A percentile compares a stretch with the other conserved stretches of the same genome.
phyloP scores from a whole-genome alignment of 2,888 invertebrate genomes.

The Calliphora vomitoria region DNA sequence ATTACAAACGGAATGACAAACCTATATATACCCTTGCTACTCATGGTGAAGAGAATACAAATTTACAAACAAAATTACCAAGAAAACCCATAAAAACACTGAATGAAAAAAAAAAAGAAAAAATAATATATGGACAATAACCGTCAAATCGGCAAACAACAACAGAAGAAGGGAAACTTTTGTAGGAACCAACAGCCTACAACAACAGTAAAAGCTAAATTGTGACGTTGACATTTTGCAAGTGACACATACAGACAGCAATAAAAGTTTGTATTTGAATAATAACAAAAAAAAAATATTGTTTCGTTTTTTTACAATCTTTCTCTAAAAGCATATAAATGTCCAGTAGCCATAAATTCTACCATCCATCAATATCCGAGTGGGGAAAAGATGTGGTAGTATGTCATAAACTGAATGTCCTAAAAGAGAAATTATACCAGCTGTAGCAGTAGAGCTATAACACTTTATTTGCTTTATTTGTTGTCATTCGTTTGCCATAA shows the following conservation, averaged over 20 bases:
- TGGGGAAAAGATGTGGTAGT: neutral
- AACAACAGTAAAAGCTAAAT: slow-evolving; percentile 53
- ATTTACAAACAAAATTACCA: slow-evolving; percentile 16
- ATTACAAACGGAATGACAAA: too few species aligned
- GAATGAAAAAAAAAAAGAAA: slow-evolving; percentile 24
- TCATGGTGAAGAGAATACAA: neutral
- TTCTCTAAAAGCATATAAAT: slow-evolving; percentile 44
- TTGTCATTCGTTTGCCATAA: neutral
- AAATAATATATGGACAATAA: slow-evolving; percentile 53
- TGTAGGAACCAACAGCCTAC: slow-evolving; percentile 39
- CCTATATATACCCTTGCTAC: too few species aligned
- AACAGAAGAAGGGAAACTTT: neutral
- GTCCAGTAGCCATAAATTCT: slow-evolving; percentile 49
- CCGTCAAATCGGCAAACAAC: slow-evolving; percentile 15
- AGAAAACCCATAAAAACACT: slow-evolving; percentile 49
- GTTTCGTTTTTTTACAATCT: slow-evolving; percentile 13
- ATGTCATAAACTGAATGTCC: neutral
- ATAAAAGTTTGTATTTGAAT: slow-evolving; percentile 69
- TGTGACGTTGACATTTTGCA: slow-evolving; percentile 69
- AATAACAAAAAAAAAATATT: slow-evolving; percentile 40
- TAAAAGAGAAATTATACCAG: slow-evolving; percentile 31
- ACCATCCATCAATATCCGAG: slow-evolving; percentile 35
- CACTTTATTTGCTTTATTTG: neutral
- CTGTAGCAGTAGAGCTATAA: neutral
- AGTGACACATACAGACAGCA: slow-evolving; percentile 58